Evolutionary conservation across 1,140 invertebrate genomes (phyloP), one percentile per base, ranked within the genome.

Genomic region (Aphidius ervi): DNA sequence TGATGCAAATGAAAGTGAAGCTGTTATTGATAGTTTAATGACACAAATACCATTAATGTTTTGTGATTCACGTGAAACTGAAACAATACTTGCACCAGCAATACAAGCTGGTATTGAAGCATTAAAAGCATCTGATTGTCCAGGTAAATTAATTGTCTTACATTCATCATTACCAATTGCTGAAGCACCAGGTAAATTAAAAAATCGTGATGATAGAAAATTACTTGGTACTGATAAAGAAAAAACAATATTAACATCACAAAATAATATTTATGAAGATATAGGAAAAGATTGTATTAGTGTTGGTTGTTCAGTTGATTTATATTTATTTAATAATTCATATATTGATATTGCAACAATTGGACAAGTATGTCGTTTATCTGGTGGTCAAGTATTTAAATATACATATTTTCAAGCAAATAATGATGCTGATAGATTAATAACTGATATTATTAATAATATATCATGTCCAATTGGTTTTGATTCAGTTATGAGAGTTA

Each of bases 381-480:
- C 94, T 9, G 94, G 96, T 40, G 97, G 97, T 20, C 89, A 93
- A 79, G 82, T 97, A 56, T 95, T 93, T 76, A 99, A 99, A 79
- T 99, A 99, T 75, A 97, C 94, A 6, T 98, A 98, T 80, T 99
- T 99, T 82, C 92, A 95, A 90, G 91, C 93, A 71, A 94, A 97
- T 59, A 80, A 89, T 10, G 95, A 99, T 84, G 95, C 95, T n/a
- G 82, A 89, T 43, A 85, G 96, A 63, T 86, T 99, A 54, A 85
- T 97, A 56, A 81, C 85, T 56, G 97, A 99, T 80, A 82, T 98
- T 59, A 86, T 87, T 54, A 86, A 87, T 63, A 90, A 93, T 70
- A 85, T 98, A 47, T 84, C 84, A 23, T 84, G 92, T 62, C 86
- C 89, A 46, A 88, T 92, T 64, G 96, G 91, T 40, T 98, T 97